Percentiles rank a stretch among this genome's conserved stretches.
These are phyloP conservation scores for Mus pahari DNA, from an alignment of 2,113 vertebrate species.

Conservation along the genomic window DNA sequence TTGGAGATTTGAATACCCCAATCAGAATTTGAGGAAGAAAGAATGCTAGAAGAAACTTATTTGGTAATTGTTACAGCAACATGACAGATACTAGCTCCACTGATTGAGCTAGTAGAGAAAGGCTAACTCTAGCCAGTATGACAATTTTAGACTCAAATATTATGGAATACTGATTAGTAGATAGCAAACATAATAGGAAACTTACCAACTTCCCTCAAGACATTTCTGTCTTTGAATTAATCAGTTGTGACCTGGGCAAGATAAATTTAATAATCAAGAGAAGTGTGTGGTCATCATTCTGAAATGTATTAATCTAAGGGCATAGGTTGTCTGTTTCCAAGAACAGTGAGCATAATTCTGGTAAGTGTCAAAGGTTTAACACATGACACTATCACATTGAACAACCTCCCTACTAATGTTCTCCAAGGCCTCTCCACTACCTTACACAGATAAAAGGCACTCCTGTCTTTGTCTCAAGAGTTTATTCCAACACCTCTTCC, in stretches of 20 bases:
- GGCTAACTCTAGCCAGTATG: no score
- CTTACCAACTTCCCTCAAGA: no score
- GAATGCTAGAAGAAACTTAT: no score
- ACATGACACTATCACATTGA: not conserved
- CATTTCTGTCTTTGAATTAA: not conserved
- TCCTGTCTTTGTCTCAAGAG: not conserved
- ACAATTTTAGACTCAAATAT: no score
- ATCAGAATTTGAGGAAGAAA: no score
- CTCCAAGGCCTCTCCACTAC: not conserved
- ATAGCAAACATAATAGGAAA: no score
- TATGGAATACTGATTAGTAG: no score
- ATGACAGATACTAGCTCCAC: no score
- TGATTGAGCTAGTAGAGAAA: no score
- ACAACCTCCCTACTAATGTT: not conserved
- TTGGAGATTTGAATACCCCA: no score
- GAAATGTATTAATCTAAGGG: not conserved
- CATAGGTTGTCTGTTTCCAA: not conserved
- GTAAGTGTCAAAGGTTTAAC: not conserved
- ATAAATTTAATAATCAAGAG: not conserved
- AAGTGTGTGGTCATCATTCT: not conserved
- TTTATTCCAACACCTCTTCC: not conserved
- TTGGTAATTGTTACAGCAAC: no score
- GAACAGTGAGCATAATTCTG: not conserved
- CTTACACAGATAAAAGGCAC: accelerated
- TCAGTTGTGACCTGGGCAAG: not conserved